phyloP scores from a whole-genome alignment of 2,113 vertebrate genomes.

The Butorides virescens region DNA sequence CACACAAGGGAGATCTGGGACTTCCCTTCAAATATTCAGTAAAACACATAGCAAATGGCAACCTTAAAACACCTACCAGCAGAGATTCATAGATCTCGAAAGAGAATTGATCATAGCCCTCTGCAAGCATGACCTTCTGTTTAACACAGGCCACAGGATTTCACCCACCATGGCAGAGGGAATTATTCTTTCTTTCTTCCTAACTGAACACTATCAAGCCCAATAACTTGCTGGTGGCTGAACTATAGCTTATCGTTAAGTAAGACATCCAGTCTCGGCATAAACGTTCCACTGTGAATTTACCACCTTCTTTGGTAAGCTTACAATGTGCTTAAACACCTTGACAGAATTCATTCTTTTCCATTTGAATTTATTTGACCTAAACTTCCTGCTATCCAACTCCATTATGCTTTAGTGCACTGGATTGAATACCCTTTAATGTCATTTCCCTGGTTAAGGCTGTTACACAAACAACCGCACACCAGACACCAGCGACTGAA shows the following conservation, averaged over 20 bases:
- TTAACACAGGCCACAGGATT: conserved; percentile 25
- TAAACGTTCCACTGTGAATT: not conserved
- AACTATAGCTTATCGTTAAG: conserved; percentile 4
- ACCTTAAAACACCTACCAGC: not conserved
- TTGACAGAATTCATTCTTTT: conserved; percentile 16
- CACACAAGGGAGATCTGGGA: not conserved
- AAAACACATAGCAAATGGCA: not conserved
- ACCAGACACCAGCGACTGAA: not conserved
- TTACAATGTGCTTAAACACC: not conserved
- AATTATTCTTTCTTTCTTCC: conserved; percentile 38
- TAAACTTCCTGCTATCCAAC: not conserved
- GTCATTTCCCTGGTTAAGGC: not conserved
- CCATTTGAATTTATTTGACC: conserved; percentile 25
- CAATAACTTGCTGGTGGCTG: not conserved
- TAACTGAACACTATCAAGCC: conserved; percentile 14
- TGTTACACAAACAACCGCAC: not conserved
- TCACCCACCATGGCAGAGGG: not conserved
- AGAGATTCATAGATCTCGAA: not conserved
- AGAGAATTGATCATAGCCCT: conserved; percentile 14
- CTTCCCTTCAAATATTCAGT: not conserved
- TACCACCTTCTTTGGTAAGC: not conserved
- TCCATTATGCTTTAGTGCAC: not conserved
- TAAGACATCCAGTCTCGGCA: not conserved
- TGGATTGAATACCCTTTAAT: not conserved
- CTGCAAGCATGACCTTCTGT: not conserved